Evolutionary conservation across 2,113 vertebrate species (phyloP).

Genomic region (Nothobranchius kuhntae): DNA sequence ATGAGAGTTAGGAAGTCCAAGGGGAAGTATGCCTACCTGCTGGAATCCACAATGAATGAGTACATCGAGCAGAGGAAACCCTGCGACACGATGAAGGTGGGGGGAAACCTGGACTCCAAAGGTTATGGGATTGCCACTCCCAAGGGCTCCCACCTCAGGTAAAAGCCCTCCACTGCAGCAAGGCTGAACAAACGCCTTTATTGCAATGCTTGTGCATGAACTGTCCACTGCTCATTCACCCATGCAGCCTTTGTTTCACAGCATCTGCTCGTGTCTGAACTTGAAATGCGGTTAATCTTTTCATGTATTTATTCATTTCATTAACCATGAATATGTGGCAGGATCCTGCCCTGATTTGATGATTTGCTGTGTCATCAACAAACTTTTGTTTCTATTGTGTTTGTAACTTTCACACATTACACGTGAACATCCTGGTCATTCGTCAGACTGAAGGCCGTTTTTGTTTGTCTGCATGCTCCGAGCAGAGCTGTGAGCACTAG

Average conservation of each 20-base stretch:
- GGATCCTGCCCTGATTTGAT: neutral
- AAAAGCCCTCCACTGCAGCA: constrained; percentile 65
- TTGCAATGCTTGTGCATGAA: constrained; percentile 29
- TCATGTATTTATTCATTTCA: constrained; percentile 14
- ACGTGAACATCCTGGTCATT: constrained; percentile 4
- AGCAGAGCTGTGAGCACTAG: constrained; percentile 49
- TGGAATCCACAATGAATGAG: constrained; percentile 99
- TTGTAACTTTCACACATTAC: constrained; percentile 4
- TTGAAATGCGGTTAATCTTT: constrained; percentile 8
- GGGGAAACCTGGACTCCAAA: constrained; percentile 99
- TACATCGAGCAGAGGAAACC: constrained; percentile 98
- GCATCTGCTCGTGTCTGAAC: neutral
- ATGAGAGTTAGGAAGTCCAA: constrained; percentile 96
- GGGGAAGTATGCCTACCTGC: constrained; percentile 97
- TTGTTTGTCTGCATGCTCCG: constrained; percentile 13
- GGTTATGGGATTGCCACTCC: constrained; percentile 98
- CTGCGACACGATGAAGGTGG: constrained; percentile 99
- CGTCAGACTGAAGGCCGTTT: neutral
- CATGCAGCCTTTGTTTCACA: neutral
- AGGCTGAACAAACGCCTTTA: constrained; percentile 29
- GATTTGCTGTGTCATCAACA: neutral
- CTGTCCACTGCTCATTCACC: constrained; percentile 6
- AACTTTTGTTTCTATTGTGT: neutral
- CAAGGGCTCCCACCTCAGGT: constrained; percentile 97
- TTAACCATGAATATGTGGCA: neutral